phyloP scores from a whole-genome alignment of 1,140 invertebrate species.

The Pseudomyrmex pallidus region DNA sequence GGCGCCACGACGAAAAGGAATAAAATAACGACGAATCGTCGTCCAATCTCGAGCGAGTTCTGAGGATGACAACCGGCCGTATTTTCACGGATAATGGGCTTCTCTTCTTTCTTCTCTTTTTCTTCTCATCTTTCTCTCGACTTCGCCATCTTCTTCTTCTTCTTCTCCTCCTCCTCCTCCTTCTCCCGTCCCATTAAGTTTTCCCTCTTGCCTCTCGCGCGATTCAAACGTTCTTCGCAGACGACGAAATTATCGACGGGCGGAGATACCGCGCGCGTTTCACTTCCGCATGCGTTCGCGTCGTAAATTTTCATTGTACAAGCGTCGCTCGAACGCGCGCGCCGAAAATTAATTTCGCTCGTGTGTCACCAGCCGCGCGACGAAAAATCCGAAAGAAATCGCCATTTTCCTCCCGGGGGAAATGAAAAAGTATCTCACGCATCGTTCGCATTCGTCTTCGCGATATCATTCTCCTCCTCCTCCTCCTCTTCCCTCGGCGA shows the following conservation, averaged over 20 bases:
- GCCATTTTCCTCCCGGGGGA: conserved; percentile 14
- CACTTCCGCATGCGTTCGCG: conserved; percentile 29
- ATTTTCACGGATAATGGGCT: conserved; percentile 76
- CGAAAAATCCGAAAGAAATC: conserved; percentile 28
- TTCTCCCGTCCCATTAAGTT: conserved; percentile 61
- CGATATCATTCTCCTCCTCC: neutral
- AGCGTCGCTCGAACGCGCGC: conserved; percentile 43
- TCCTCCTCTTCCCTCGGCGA: neutral
- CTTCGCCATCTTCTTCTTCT: conserved; percentile 48
- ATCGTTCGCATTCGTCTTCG: neutral
- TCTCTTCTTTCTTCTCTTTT: conserved; percentile 64
- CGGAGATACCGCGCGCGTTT: neutral
- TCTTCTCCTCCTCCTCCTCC: conserved; percentile 62
- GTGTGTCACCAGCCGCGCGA: conserved; percentile 23
- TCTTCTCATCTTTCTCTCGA: neutral
- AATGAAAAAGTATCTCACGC: conserved; percentile 31
- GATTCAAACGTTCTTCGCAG: conserved; percentile 66
- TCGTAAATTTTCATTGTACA: conserved; percentile 46
- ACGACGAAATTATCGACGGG: conserved; percentile 68
- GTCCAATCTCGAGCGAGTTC: conserved; percentile 53
- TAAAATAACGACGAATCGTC: conserved; percentile 47
- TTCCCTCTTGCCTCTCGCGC: neutral
- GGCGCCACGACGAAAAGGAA: conserved; percentile 22
- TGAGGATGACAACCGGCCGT: conserved; percentile 76
- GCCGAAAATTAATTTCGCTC: conserved; percentile 43